Evolutionary conservation across 2,113 vertebrate species (phyloP).

Genomic region (Rhea americana): DNA sequence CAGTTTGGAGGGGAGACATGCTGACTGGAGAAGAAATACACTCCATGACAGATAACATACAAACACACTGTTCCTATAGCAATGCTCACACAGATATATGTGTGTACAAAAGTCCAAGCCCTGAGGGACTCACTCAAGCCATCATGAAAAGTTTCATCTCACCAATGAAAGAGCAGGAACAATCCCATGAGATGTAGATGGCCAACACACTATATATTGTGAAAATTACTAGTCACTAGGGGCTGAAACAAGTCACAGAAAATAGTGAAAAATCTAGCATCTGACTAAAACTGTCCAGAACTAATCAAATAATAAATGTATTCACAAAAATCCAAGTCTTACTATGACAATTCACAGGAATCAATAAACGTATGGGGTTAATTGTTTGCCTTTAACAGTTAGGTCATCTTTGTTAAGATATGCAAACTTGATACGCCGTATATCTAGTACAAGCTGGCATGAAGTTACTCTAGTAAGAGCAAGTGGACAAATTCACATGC

Average conservation of each 20-base stretch:
- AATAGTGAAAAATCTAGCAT: not conserved
- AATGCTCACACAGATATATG: not conserved
- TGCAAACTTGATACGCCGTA: not conserved
- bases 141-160: conserved; percentile 1
- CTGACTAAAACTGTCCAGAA: not conserved
- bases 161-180: accelerated
- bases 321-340: not conserved
- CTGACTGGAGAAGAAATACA: not conserved
- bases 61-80: not conserved
- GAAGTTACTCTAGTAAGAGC: not conserved
- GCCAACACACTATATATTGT: not conserved
- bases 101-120: not conserved
- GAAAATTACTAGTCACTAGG: not conserved
- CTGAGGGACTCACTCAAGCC: accelerated
- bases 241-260: conserved; percentile 2
- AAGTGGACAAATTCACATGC: not conserved
- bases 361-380: not conserved
- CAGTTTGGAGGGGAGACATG: not conserved
- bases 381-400: not conserved
- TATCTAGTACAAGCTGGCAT: not conserved
- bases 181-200: not conserved
- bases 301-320: not conserved
- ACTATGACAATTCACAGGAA: not conserved
- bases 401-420: not conserved
- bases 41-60: not conserved